A percentile compares a stretch with the other conserved stretches of the same genome.
Evolutionary conservation across 2,888 invertebrate genomes (phyloP).

Genomic region (Leptopilina syphax): DNA sequence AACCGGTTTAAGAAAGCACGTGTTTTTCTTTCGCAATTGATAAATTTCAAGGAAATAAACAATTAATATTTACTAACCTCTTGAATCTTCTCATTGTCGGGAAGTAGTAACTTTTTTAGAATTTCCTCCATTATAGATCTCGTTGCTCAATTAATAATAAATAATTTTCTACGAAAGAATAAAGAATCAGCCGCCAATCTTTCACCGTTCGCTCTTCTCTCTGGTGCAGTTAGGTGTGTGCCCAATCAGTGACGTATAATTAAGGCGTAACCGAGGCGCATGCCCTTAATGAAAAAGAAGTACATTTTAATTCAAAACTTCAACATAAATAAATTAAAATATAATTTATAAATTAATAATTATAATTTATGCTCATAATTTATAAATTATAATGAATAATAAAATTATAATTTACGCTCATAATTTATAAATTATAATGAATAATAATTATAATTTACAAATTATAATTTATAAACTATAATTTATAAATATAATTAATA

Average conservation of each 20-base stretch:
- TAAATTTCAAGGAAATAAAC: neutral
- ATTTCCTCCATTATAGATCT: conserved; percentile 79
- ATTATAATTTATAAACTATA: too few relatives aligned
- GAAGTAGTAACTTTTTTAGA: conserved; percentile 80
- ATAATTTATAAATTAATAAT: too few relatives aligned
- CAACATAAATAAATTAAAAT: too few relatives aligned
- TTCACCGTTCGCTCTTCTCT: too few relatives aligned
- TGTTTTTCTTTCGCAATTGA: conserved; percentile 29
- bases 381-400: too few relatives aligned
- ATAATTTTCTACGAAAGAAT: neutral
- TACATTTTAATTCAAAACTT: neutral
- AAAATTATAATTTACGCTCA: too few relatives aligned
- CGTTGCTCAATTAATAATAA: conserved; percentile 17
- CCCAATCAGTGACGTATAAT: neutral
- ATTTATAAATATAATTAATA: too few relatives aligned
- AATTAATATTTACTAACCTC: conserved; percentile 77
- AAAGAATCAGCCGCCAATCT: too few relatives aligned
- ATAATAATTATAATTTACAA: too few relatives aligned
- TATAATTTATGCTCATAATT: too few relatives aligned
- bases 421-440: too few relatives aligned
- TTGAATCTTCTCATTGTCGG: conserved; percentile 80
- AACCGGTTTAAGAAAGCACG: conserved; percentile 34
- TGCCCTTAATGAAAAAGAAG: neutral
- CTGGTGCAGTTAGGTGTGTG: too few relatives aligned
- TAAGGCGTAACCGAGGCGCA: neutral